Evolutionary conservation across 2,888 invertebrate species (phyloP), one percentile per base, ranked within the genome.

Genomic region (Selenia dentaria): DNA sequence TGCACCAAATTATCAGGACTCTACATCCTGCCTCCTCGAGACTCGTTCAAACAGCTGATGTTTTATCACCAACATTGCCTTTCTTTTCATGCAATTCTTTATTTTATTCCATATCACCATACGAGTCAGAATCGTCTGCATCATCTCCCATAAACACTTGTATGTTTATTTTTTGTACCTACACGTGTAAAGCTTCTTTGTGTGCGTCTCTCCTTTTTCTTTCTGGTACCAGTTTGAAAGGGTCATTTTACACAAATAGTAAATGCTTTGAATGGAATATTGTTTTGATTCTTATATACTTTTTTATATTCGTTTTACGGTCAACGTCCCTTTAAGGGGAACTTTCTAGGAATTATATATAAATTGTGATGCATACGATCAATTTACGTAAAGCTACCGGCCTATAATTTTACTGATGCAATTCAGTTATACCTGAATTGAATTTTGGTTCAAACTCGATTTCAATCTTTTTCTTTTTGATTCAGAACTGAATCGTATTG

Each of bases 21-120:
- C 64, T 65, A 64, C 62, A 57, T 57, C 59, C 42, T 50, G 57
- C 64, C 67, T 56, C 63, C 64, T 55, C 59, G 64, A 57, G 62
- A 59, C 53, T 56, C 64, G 59, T 63, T 62, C 59, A 71, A 72
- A 73, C 73, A 73, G 73, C 73, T 73, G 73, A 73, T 73, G 57
- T 67, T 64, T 58, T 62, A 70, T 66, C 68, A 64, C 62, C 65
- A 64, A 62, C 67, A 62, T 62, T 57, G 59, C 46, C 18, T 8
- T 44, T 49, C 20, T n/a, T 27, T 32, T 26, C 51, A 47, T 13
- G 11, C 41, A 11, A 62, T 56, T 45, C 13, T 51, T 20, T 2
- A 31, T 36, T 34, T 36, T 49, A 37, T 26, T 36, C 5, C 0
- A 1, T 26, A 32, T 6, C 32, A 41, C 43, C 50, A 14, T 55